Evolutionary conservation across 1,140 invertebrate genomes (phyloP).

Genomic region (Trichonephila clavipes): DNA sequence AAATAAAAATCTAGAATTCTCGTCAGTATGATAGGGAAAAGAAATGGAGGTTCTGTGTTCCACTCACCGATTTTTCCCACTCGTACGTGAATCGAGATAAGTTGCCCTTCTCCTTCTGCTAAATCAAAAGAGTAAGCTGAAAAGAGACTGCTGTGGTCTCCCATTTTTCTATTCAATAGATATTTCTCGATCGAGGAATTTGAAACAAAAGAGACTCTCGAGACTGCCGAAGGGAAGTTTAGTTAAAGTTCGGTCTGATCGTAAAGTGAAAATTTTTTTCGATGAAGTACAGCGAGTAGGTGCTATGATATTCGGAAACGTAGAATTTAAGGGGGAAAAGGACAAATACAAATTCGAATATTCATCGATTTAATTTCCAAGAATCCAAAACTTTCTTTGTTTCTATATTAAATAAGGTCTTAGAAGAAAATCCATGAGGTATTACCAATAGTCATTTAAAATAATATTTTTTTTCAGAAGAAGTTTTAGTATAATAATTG

Average conservation of each 20-base stretch:
- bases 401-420: no score
- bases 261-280: background rate
- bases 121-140: conserved; percentile 25
- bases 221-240: conserved; percentile 2
- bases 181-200: background rate
- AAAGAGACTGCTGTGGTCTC: background rate
- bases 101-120: conserved; percentile 4
- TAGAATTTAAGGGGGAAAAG: background rate
- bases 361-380: background rate
- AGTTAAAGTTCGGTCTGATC: background rate
- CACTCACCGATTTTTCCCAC: background rate
- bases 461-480: no score
- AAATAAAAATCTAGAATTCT: background rate
- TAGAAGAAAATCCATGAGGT: no score
- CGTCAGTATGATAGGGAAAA: background rate
- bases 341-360: no score
- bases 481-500: no score
- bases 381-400: background rate
- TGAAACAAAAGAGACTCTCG: conserved; percentile 31
- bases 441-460: no score
- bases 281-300: background rate
- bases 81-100: background rate
- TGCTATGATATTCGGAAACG: background rate
- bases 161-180: conserved; percentile 11
- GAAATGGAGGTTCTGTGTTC: background rate